Evolutionary conservation across 2,888 invertebrate species (phyloP), one percentile per base, ranked within the genome.

Genomic region (Gymnosoma rotundatum): DNA sequence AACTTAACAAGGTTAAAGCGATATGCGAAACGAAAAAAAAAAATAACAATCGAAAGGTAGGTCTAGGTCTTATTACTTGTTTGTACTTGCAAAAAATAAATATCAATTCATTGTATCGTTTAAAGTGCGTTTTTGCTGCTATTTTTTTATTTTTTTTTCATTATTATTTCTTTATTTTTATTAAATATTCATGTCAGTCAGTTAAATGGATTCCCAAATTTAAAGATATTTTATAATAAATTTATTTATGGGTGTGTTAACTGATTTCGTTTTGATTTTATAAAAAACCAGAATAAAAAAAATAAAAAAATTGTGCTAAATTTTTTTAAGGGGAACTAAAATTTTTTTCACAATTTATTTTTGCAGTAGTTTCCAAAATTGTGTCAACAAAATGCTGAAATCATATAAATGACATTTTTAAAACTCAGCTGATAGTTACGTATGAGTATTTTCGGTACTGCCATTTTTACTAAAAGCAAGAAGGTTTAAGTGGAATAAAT

Each of bases 1-100:
- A 72, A 72, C 58, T 72, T 73, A 79, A 73, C 79, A 79, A 79
- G 79, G 79, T 73, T 73, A 79, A 60, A 79, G 32, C 64, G 78
- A 60, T 73, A 80, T 73, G 73, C 74, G 80, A 67, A 61, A 36
- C 70, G 70, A 73, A 63, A 73, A 67, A 50, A 20, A 75, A 76
- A 66, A 66, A 48, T 58, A 73, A 81, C 81, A 81, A 78, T 64
- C 74, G 78, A 81, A 84, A 84, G 81, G 81, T 81, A 81, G 84
- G 84, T 84, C 84, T 84, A 84, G 84, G 84, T 78, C 84, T 84
- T 84, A 78, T 78, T 64, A 75, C 83, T 79, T 80, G 83, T 83
- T 82, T 82, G 75, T 72, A 82, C 75, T 76, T 76, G 81, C 64
- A 76, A 76, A 82, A 76, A 81, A 81, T 69, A 81, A 81, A 75